Evolutionary conservation across 2,888 invertebrate genomes (phyloP).

Genomic region (Holacanthella duospinosa): DNA sequence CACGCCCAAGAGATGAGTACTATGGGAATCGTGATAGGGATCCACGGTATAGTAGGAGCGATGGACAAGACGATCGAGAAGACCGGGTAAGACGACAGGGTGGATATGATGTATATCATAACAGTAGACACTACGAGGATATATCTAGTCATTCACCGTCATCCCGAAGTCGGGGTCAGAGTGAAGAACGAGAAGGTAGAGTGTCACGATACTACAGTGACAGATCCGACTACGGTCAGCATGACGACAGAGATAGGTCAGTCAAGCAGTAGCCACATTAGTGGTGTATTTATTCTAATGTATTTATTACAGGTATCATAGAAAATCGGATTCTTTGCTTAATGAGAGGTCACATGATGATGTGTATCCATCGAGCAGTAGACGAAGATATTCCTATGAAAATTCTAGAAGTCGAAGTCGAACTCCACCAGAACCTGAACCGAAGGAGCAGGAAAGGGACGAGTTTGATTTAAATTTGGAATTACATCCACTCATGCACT

Average conservation of each 20-base stretch:
- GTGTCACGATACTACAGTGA: background rate
- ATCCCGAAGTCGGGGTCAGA: background rate
- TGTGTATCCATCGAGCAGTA: background rate
- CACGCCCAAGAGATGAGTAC: background rate
- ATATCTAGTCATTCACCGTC: background rate
- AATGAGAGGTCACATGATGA: background rate
- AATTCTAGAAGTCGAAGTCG: background rate
- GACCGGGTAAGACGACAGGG: no score
- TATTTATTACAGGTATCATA: background rate
- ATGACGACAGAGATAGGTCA: no score
- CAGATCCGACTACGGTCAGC: no score
- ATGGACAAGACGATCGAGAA: background rate
- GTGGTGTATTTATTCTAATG: no score
- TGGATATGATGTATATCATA: no score
- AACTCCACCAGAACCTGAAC: background rate
- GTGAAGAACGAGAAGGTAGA: background rate
- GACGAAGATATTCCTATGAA: background rate
- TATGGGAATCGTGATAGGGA: background rate
- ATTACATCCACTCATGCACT: background rate
- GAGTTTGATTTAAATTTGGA: conserved; percentile 2
- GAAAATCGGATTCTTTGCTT: background rate
- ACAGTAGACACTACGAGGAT: background rate
- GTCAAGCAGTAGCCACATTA: no score
- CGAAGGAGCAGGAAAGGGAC: background rate
- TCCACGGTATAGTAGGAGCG: background rate